Conservation (phyloP, 37 sponge, comb jelly and placozoan species). For the Chondrilla cf. caribensis region DNA sequence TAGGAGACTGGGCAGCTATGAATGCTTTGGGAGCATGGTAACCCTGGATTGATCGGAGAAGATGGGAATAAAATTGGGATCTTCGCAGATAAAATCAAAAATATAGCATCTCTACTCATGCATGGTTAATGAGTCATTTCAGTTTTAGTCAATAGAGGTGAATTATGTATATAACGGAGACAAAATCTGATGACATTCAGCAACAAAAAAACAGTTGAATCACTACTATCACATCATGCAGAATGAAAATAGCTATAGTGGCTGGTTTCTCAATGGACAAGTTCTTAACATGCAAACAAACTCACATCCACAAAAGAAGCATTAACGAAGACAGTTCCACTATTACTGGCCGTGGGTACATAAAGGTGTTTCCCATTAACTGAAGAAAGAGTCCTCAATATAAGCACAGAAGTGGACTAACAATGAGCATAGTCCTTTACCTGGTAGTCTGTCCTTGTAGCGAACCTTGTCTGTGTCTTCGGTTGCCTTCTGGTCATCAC, state of each 20-base stretch:
- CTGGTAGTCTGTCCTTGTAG: slow-evolving; percentile 26
- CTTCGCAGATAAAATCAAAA: neutral
- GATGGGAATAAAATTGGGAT: neutral
- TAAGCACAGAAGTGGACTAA: neutral
- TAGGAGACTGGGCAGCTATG: slow-evolving; percentile 66
- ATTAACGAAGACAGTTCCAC: slow-evolving; percentile 27
- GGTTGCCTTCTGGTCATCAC: slow-evolving; percentile 4
- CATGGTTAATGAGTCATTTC: neutral
- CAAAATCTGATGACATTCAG: too few relatives aligned
- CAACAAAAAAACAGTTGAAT: too few relatives aligned
- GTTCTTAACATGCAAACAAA: neutral
- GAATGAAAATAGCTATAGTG: too few relatives aligned
- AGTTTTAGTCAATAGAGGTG: too few relatives aligned
- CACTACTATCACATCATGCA: too few relatives aligned
- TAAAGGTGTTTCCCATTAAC: slow-evolving; percentile 6
- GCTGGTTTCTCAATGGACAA: too few relatives aligned
- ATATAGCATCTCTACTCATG: neutral
- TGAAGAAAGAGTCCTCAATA: neutral
- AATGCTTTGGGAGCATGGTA: slow-evolving; percentile 61
- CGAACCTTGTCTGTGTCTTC: slow-evolving; percentile 8
- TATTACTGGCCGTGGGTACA: neutral
- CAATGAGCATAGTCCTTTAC: slow-evolving; percentile 9
- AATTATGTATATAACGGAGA: too few relatives aligned
- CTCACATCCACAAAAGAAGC: slow-evolving; percentile 39
- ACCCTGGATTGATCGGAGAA: slow-evolving; percentile 36